Conservation (phyloP, 2,113 vertebrate species). For the Candoia aspera region DNA sequence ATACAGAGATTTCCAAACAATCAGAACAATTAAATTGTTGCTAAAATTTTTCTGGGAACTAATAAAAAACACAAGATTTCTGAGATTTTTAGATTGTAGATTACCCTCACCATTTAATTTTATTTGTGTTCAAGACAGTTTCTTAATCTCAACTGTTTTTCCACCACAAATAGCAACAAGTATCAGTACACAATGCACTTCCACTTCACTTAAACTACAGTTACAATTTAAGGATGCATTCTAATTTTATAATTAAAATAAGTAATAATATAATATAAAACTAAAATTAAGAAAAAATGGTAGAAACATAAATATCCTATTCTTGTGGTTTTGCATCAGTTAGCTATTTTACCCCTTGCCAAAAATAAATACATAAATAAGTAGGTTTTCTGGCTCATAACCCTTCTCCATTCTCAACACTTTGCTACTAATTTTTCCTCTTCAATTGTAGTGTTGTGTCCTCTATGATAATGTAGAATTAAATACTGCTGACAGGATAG, state of each 20-base stretch:
- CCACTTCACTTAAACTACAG: background rate
- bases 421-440: background rate
- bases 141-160: background rate
- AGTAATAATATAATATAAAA: background rate
- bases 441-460: background rate
- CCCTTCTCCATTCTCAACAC: background rate
- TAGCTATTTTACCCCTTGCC: background rate
- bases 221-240: background rate
- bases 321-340: background rate
- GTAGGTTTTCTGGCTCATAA: background rate
- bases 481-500: conserved; percentile 11
- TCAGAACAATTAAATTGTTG: background rate
- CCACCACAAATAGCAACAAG: background rate
- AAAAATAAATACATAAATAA: background rate
- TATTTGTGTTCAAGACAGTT: conserved; percentile 13
- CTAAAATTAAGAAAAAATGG: conserved; percentile 32
- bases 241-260: background rate
- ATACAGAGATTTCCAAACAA: background rate
- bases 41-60: background rate
- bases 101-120: background rate
- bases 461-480: background rate
- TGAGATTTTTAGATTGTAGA: background rate
- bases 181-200: background rate
- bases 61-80: conserved; percentile 1
- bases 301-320: background rate